Evolutionary conservation across 1,140 invertebrate genomes (phyloP), one percentile per base, ranked within the genome.

Genomic region (Cydia strobilella): DNA sequence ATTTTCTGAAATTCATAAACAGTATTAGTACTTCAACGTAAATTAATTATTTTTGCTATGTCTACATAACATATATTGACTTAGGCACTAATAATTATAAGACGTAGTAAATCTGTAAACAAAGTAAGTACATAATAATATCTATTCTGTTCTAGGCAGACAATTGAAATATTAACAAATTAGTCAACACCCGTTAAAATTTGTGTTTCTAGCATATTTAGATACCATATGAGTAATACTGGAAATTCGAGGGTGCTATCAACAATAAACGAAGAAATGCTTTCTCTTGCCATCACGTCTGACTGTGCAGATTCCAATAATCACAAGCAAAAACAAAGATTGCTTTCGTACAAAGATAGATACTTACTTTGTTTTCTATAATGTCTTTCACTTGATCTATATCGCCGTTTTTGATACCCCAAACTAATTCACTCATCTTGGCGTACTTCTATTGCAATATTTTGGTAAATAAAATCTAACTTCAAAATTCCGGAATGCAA

Each of bases 351-450:
- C 35, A 69, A 18, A 71, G 72, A 35, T 74, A 74, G 15, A 48
- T 7, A 72, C 86, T 93, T 94, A 97, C 96, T 94, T 97, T 97
- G 91, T 96, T 96, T 90, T 97, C 97, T 78, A 98, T 95, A 78
- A 96, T 95, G 88, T 97, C 95, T 93, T 97, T 96, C 18, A 99
- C 97, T 94, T 97, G 96, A 82, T 98, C 97, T 82, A 98, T 94
- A 91, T 99, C 98, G 71, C 98, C 98, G 91, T 98, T 99, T 94
- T 98, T 98, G 78, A 99, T 97, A 86, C 96, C 97, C 97, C 97
- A 98, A 77, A 97, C 96, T 87, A 98, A 95, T 92, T 97, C 96
- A 88, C 94, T 95, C 95, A 96, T 96, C 92, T 88, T 94, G 39
- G 25, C 77, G 69, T 74, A 76, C 72, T 76, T 76, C 51, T 51